A percentile compares a stretch with the other conserved stretches of the same genome.
phyloP scores from a whole-genome alignment of 2,797 vertebrate genomes.

The Peromyscus attwateri region DNA sequence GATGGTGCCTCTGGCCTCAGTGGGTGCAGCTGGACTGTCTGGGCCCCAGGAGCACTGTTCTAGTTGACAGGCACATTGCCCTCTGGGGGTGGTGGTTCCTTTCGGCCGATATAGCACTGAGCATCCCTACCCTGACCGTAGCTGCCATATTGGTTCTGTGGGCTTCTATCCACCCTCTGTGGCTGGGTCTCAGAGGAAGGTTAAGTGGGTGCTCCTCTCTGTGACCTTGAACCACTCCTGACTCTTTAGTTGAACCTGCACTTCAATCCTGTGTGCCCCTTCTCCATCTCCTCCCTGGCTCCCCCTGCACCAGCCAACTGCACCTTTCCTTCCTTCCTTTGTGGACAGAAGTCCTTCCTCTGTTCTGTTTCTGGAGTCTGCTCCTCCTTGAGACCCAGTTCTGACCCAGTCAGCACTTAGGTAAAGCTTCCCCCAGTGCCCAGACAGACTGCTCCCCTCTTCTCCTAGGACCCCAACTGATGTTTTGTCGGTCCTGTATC shows the following conservation, averaged over 20 bases:
- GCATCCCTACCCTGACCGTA: neutral
- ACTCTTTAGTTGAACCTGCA: neutral
- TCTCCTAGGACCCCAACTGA: neutral
- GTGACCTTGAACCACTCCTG: too few relatives aligned
- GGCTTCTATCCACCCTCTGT: neutral
- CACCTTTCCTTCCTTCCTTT: neutral
- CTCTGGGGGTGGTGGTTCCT: neutral
- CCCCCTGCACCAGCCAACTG: neutral
- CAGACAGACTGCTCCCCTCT: neutral
- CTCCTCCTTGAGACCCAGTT: neutral
- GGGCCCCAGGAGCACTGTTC: neutral
- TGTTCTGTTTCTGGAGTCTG: neutral
- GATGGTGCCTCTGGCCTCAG: neutral
- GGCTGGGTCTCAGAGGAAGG: neutral
- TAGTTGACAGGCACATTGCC: neutral
- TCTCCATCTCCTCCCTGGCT: neutral
- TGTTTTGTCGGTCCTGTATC: neutral
- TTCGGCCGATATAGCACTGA: neutral
- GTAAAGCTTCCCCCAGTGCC: neutral
- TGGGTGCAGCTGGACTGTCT: too few relatives aligned
- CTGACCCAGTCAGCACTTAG: too few relatives aligned
- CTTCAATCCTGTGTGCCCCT: rapidly evolving
- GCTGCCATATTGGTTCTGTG: neutral
- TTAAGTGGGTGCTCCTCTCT: neutral
- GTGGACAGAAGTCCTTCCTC: neutral